Conservation (phyloP, 2,113 vertebrate genomes). For the Origma solitaria region DNA sequence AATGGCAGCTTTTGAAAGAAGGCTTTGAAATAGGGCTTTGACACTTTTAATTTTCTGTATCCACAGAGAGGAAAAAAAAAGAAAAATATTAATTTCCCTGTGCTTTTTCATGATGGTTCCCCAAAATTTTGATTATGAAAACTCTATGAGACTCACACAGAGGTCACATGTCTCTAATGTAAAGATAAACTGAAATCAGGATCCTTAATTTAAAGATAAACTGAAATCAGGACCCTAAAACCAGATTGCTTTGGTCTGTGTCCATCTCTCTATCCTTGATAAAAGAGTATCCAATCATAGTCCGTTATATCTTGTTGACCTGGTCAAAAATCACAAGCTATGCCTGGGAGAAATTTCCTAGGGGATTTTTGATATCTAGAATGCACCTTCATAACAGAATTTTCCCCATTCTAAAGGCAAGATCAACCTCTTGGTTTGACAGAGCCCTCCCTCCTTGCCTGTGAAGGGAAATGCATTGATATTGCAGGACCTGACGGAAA, state of each 20-base stretch:
- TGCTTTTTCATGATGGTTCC: not conserved
- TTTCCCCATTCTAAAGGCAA: not conserved
- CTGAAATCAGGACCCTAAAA: not conserved
- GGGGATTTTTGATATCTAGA: not conserved
- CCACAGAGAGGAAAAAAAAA: not conserved
- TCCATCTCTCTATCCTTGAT: accelerated
- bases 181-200: not conserved
- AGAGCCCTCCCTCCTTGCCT: not conserved
- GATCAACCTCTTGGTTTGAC: not conserved
- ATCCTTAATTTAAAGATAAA: not conserved
- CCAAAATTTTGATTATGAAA: not conserved
- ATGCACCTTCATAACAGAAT: not conserved
- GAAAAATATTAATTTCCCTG: not conserved
- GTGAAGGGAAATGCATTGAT: accelerated
- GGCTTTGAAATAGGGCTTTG: not conserved
- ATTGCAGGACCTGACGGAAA: not conserved
- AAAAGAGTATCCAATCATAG: not conserved
- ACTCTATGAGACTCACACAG: not conserved
- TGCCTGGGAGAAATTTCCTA: not conserved
- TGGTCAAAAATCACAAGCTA: not conserved
- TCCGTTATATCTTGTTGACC: not conserved
- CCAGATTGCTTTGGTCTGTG: not conserved
- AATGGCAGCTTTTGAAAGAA: not conserved
- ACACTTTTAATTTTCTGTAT: not conserved
- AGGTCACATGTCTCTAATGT: not conserved